Evolutionary conservation across 1,140 invertebrate species (phyloP), one percentile per base, ranked within the genome.

Genomic region (Marisa cornuarietis): DNA sequence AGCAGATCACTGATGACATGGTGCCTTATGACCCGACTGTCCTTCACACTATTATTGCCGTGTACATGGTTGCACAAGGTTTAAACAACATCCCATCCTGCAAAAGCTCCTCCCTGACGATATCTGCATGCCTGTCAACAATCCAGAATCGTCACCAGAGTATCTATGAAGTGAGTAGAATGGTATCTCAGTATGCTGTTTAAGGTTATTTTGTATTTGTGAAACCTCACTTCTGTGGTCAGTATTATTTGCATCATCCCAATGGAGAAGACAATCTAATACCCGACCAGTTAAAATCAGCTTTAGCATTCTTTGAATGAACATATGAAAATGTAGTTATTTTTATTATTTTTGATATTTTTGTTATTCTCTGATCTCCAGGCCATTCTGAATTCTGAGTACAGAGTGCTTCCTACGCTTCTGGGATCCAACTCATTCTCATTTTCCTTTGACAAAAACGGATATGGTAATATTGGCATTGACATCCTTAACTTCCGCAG

Each of bases 1-100:
- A 91, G 81, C 71, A 69, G 66, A 88, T 87, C 78, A 88, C 81
- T 16, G 86, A 82, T 77, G 85, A 62, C 76, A 88, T 84, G 87
- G 86, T 88, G 14, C 75, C 78, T 49, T 84, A 87, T 51, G 90
- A 91, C 80, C 88, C 90, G 42, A 89, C 85, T 77, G 86, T 91
- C 14, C 89, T 91, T 52, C 91, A 92, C 74, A 91, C 90, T 4
- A 90, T 92, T 42, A 85, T 91, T 18, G 86, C 89, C 18, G 88
- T 91, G 4, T 89, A 89, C 76, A 88, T 90, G 62, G 85, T 91
- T n/a, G 90, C 91, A 9, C 83, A 88, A 71, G 91, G 91, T 10
- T 79, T 92, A 6, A 88, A 88, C 74, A 83, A 82, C 26, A 88
- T 90, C 63, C 85, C 87, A 18, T 83, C 85, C 20, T 91, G 90